These are phyloP conservation scores for Rhopilema esculentum DNA, from an alignment of 30 jellyfish, hydroid and myxozoan genomes.

Conservation along the genomic window DNA sequence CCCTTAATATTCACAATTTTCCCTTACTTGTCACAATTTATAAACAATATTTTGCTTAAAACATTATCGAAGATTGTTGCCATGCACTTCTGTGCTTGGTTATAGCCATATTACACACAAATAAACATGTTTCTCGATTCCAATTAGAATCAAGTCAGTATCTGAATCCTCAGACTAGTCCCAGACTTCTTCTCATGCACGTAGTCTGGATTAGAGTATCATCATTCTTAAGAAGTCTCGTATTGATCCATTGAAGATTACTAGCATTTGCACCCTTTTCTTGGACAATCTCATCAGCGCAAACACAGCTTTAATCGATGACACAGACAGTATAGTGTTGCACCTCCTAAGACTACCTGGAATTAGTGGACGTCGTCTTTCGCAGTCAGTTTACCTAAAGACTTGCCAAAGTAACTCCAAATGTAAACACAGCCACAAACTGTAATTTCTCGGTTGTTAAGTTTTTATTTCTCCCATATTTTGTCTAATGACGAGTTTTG, in stretches of 20 bases:
- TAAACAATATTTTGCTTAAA: too few species aligned
- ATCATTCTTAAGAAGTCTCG: background rate
- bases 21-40: too few species aligned
- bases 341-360: background rate
- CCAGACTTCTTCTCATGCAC: background rate
- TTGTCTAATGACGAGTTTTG: background rate
- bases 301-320: background rate
- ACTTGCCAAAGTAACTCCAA: background rate
- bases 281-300: background rate
- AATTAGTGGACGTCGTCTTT: background rate
- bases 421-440: background rate
- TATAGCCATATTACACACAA: background rate
- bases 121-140: background rate
- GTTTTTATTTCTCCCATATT: background rate
- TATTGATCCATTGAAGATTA: background rate
- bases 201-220: background rate
- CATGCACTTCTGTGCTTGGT: background rate
- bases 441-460: background rate
- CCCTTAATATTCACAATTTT: too few species aligned
- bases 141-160: background rate
- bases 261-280: background rate
- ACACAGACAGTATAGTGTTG: background rate
- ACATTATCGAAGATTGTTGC: too few species aligned
- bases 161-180: background rate
- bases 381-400: background rate